Evolutionary conservation across 2,113 vertebrate species (phyloP), one percentile per base, ranked within the genome.

Genomic region (Taxidea taxus): DNA sequence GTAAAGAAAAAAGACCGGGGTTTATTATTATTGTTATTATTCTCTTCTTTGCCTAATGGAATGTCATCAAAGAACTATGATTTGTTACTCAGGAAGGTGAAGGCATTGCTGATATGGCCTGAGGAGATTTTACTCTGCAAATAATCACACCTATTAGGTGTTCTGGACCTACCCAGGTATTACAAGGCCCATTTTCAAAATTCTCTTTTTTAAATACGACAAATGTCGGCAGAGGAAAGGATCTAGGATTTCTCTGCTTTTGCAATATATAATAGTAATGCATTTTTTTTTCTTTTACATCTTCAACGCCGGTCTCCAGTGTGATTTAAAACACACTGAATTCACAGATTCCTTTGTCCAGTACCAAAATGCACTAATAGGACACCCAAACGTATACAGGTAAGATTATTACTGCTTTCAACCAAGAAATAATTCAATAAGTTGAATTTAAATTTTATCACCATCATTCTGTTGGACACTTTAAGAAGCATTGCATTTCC

Each of bases 41-140:
- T 54, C 8, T 80, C 74, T 90, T 62, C 78, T 91, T 89, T 93
- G n/a, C 85, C 66, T 91, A 93, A 70, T 51, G 70, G 84, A 94
- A 96, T 27, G 6, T 87, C 82, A 94, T 34, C 86, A 97, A 29
- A 54, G 83, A 97, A 87, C 60, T 1, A 0, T 34, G 23, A 47
- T 2, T 47, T 31, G 2, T 42, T 87, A 72, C 23, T 97, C 34
- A 16, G 49, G 86, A 95, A 97, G 18, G 54, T 15, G 86, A 34
- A 74, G 10, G 1, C n/a, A 15, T 27, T n/a, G 70, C 75, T 83
- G 77, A 87, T 37, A 14, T 0, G 37, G 13, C 58, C 60, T 1
- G 0, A 56, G 77, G 93, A 82, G 16, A 39, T 91, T 96, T 49
- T 60, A 27, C 60, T 90, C 23, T 74, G 20, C 44, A 66, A 97